Evolutionary conservation across 2,888 invertebrate species (phyloP).

Genomic region (Zaprionus bogoriensis): DNA sequence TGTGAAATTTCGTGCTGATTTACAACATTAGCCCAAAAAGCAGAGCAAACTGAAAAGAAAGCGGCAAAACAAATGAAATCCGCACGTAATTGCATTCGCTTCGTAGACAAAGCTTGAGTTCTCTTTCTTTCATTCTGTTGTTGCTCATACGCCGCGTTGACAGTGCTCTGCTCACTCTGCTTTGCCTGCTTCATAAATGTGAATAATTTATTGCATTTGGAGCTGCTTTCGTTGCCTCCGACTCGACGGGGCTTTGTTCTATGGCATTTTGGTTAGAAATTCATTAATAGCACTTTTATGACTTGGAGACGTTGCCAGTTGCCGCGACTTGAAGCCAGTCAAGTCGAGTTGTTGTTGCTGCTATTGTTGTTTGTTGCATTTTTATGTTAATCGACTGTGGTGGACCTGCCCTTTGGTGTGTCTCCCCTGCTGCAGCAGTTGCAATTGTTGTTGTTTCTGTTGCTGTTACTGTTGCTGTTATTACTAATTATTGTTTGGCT

Average conservation of each 20-base stretch:
- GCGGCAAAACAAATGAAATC: slow-evolving; percentile 52
- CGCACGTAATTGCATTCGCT: slow-evolving; percentile 76
- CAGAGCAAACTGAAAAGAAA: slow-evolving; percentile 20
- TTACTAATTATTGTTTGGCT: slow-evolving; percentile 79
- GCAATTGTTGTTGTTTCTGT: slow-evolving; percentile 40
- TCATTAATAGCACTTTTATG: slow-evolving; percentile 77
- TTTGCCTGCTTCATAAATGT: slow-evolving; percentile 55
- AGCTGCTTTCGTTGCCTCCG: slow-evolving; percentile 50
- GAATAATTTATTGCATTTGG: slow-evolving; percentile 75
- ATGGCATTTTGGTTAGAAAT: slow-evolving; percentile 67
- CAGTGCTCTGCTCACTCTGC: slow-evolving; percentile 27
- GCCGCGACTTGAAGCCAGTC: not conserved
- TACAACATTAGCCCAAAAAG: slow-evolving; percentile 31
- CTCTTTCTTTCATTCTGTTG: slow-evolving; percentile 23
- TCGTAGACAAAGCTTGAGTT: slow-evolving; percentile 37
- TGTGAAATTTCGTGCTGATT: slow-evolving; percentile 54
- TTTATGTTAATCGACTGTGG: slow-evolving; percentile 70
- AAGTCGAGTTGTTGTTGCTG: slow-evolving; percentile 2
- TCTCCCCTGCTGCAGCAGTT: slow-evolving; percentile 43
- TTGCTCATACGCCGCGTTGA: slow-evolving; percentile 53
- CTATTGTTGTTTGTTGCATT: slow-evolving; percentile 56
- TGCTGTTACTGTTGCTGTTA: slow-evolving; percentile 43
- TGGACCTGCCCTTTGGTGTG: slow-evolving; percentile 41
- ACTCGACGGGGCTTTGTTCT: slow-evolving; percentile 30
- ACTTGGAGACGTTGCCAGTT: slow-evolving; percentile 50